A percentile compares a stretch with the other conserved stretches of the same genome.
These are phyloP conservation scores for Dipodomys stephensi DNA, from an alignment of 2,113 vertebrate species.

Conservation along the genomic window DNA sequence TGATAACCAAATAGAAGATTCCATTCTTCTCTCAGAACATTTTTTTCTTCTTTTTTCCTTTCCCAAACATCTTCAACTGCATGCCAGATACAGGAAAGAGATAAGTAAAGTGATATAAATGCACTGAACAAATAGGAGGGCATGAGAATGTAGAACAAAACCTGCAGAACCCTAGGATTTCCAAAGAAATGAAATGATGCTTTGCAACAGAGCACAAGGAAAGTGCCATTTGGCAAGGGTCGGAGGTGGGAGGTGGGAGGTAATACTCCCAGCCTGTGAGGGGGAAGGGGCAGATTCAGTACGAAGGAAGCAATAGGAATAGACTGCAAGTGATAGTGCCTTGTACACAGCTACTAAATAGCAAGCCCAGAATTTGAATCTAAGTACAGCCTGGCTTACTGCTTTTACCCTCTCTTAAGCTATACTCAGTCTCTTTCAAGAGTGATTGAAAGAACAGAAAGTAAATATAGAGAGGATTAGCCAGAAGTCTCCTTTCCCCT, in stretches of 20 bases:
- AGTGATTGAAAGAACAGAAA: neutral
- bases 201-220: neutral
- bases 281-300: neutral
- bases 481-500: neutral
- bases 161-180: neutral
- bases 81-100: neutral
- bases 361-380: neutral
- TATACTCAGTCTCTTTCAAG: neutral
- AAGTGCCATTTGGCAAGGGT: too few species aligned
- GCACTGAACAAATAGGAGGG: neutral
- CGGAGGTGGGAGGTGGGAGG: too few species aligned
- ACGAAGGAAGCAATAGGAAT: neutral
- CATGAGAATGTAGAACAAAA: neutral
- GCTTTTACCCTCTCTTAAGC: neutral
- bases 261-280: neutral
- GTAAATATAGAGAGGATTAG: neutral
- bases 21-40: neutral
- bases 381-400: neutral
- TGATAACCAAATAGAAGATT: neutral
- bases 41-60: conserved; percentile 21
- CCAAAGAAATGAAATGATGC: conserved; percentile 6
- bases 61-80: neutral
- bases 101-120: neutral
- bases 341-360: neutral
- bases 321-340: neutral